phyloP scores from a whole-genome alignment of 2,888 invertebrate species.

The Orthosia cruda region DNA sequence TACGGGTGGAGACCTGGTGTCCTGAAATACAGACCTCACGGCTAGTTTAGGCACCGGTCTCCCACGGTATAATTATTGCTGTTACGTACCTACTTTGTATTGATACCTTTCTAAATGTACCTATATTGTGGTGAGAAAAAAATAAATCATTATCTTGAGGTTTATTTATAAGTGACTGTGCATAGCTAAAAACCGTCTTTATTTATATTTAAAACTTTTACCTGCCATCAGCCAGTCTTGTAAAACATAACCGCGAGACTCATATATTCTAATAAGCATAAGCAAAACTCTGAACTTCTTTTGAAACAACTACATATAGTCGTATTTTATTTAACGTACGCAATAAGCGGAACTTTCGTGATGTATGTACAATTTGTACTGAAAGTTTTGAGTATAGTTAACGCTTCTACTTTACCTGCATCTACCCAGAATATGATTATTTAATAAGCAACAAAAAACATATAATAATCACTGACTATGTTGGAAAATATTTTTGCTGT shows the following conservation, averaged over 20 bases:
- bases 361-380: slow-evolving; percentile 34
- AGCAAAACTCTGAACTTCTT: slow-evolving; percentile 52
- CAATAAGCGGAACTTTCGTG: slow-evolving; percentile 48
- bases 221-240: background rate
- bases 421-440: background rate
- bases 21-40: no score
- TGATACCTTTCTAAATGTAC: no score
- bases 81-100: no score
- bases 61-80: no score
- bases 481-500: no score
- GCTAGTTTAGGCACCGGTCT: no score
- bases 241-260: slow-evolving; percentile 33
- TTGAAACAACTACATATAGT: slow-evolving; percentile 45
- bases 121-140: no score
- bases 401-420: background rate
- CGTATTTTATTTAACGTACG: slow-evolving; percentile 56
- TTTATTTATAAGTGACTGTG: background rate
- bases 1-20: no score
- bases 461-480: no score
- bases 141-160: no score
- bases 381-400: slow-evolving; percentile 7
- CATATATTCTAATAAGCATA: slow-evolving; percentile 55
- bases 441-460: no score
- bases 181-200: background rate
- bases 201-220: slow-evolving; percentile 34